phyloP scores from a whole-genome alignment of 2,888 invertebrate species.

The Amphipyra berbera region DNA sequence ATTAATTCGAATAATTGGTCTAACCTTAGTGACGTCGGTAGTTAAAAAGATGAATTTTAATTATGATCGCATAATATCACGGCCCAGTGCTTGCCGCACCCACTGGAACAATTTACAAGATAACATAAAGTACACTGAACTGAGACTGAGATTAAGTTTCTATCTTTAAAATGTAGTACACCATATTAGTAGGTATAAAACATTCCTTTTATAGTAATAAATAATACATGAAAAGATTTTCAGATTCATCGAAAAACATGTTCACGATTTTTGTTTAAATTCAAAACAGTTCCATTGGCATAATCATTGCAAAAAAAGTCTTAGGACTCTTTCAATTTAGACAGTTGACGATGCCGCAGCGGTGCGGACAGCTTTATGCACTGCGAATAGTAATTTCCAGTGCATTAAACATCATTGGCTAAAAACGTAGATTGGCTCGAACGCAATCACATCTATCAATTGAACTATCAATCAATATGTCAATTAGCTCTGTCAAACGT shows the following conservation, averaged over 20 bases:
- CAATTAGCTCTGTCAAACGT: slow-evolving; percentile 15
- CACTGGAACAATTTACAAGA: slow-evolving; percentile 57
- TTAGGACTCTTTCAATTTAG: too few species aligned
- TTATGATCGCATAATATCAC: slow-evolving; percentile 57
- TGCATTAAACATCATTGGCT: slow-evolving; percentile 5
- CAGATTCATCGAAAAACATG: background rate
- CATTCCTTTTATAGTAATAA: background rate
- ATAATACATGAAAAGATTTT: background rate
- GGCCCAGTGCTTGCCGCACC: slow-evolving; percentile 55
- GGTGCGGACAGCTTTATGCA: too few species aligned
- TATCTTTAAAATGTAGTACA: slow-evolving; percentile 8
- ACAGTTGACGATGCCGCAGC: too few species aligned
- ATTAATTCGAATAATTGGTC: slow-evolving; percentile 35
- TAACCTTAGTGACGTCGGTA: slow-evolving; percentile 23
- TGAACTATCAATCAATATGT: slow-evolving; percentile 28
- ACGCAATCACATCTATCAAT: slow-evolving; percentile 10
- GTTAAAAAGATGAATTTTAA: slow-evolving; percentile 52
- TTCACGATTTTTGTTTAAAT: background rate
- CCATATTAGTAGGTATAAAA: slow-evolving; percentile 5
- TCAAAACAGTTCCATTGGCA: background rate
- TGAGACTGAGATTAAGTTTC: slow-evolving; percentile 12
- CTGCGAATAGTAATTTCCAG: slow-evolving; percentile 4
- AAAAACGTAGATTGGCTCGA: slow-evolving; percentile 8
- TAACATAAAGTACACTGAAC: slow-evolving; percentile 48
- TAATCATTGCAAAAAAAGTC: slow-evolving; percentile 6